phyloP scores from a whole-genome alignment of 1,140 invertebrate species.

The Drosophila rhopaloa region DNA sequence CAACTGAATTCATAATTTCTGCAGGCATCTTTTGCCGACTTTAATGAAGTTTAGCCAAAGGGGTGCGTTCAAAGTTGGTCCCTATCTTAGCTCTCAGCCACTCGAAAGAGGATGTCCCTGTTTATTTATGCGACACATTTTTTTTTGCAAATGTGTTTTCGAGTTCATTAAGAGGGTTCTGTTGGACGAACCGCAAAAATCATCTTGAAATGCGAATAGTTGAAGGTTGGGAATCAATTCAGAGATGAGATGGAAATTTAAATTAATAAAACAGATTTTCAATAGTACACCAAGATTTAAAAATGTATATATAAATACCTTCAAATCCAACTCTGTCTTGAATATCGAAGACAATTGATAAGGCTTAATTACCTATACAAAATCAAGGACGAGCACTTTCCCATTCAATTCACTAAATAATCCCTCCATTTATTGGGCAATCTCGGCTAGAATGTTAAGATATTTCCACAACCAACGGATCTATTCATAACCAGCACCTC shows the following conservation, averaged over 20 bases:
- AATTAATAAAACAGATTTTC: too few species aligned
- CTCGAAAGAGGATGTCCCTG: constrained; percentile 67
- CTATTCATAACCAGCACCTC: constrained; percentile 40
- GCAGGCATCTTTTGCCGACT: constrained; percentile 38
- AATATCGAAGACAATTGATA: too few species aligned
- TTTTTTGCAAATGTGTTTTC: constrained; percentile 40
- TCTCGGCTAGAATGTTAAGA: constrained; percentile 12
- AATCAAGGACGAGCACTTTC: constrained; percentile 2
- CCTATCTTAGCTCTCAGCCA: constrained; percentile 39
- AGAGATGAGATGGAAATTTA: too few species aligned
- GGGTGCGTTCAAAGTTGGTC: constrained; percentile 23
- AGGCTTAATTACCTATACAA: constrained; percentile 23
- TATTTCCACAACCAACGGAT: constrained; percentile 11
- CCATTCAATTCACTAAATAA: constrained; percentile 8
- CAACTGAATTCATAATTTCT: constrained; percentile 69
- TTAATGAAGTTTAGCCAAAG: constrained; percentile 62
- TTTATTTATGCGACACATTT: constrained; percentile 58
- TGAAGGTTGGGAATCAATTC: background rate
- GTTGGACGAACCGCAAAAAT: constrained; percentile 27
- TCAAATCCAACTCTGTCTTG: background rate
- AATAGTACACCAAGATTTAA: too few species aligned
- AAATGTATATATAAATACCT: too few species aligned
- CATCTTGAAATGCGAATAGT: constrained; percentile 7
- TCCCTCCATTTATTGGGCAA: background rate
- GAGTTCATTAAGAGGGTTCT: constrained; percentile 63